phyloP scores from a whole-genome alignment of 2,888 invertebrate genomes.

The Scaeva pyrastri region DNA sequence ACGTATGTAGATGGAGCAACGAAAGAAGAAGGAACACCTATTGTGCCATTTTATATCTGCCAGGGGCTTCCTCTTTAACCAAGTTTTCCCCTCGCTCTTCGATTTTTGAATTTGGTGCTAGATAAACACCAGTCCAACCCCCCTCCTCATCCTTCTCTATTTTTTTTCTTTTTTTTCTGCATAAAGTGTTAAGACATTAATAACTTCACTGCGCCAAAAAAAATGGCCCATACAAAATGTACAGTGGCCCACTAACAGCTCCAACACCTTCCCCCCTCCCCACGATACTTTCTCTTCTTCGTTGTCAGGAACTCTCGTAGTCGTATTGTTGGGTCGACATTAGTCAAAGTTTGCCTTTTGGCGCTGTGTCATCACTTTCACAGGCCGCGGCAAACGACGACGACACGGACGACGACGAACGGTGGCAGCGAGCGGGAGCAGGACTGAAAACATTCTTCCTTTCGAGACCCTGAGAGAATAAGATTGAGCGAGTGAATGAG shows the following conservation, averaged over 20 bases:
- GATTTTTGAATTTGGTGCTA: slow-evolving; percentile 48
- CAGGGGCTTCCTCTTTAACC: slow-evolving; percentile 42
- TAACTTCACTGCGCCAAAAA: slow-evolving; percentile 73
- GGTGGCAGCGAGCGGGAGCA: no score
- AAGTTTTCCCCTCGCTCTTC: slow-evolving; percentile 49
- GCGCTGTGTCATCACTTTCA: slow-evolving; percentile 72
- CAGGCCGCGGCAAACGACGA: not conserved
- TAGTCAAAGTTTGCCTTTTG: slow-evolving; percentile 75
- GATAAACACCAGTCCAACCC: not conserved
- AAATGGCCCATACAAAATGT: slow-evolving; percentile 40
- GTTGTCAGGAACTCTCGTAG: slow-evolving; percentile 17
- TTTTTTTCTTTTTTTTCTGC: slow-evolving; percentile 4
- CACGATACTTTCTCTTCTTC: not conserved
- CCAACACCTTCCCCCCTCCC: slow-evolving; percentile 5
- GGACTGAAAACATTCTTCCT: not conserved
- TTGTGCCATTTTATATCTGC: slow-evolving; percentile 61
- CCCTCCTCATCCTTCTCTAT: not conserved
- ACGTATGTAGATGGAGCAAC: no score
- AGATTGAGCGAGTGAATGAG: not conserved
- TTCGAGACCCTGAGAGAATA: not conserved
- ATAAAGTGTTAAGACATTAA: slow-evolving; percentile 66
- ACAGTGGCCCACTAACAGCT: slow-evolving; percentile 39
- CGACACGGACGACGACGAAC: no score
- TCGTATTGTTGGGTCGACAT: slow-evolving; percentile 55
- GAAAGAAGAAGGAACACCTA: slow-evolving; percentile 24